These are phyloP conservation scores for Mimas tiliae DNA, from an alignment of 2,888 invertebrate genomes.

Conservation along the genomic window DNA sequence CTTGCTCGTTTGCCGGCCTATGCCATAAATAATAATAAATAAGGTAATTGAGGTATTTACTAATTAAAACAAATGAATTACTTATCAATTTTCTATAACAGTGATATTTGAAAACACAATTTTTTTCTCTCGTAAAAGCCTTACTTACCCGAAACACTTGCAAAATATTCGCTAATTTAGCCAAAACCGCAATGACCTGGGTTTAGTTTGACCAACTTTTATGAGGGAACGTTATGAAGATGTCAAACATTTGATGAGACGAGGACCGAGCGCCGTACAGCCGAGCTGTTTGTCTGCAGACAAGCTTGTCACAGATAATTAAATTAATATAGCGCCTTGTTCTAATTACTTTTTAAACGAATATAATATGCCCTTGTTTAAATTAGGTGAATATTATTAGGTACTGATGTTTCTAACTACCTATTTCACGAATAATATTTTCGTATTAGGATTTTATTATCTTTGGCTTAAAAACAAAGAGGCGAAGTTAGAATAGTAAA, in stretches of 20 bases:
- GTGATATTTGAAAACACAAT: background rate
- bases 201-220: slow-evolving; percentile 29
- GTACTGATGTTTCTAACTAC: background rate
- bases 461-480: too few species aligned
- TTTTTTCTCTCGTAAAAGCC: background rate
- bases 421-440: background rate
- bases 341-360: slow-evolving; percentile 6
- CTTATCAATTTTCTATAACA: too few species aligned
- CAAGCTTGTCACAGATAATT: slow-evolving; percentile 11
- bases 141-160: background rate
- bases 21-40: too few species aligned
- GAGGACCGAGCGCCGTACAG: slow-evolving; percentile 4
- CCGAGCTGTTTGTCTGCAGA: slow-evolving; percentile 15
- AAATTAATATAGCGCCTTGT: slow-evolving; percentile 18
- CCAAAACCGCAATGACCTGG: slow-evolving; percentile 4
- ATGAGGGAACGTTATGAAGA: slow-evolving; percentile 35
- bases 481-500: too few species aligned
- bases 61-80: too few species aligned
- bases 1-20: too few species aligned
- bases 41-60: too few species aligned
- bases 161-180: slow-evolving; percentile 22
- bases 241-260: slow-evolving; percentile 34
- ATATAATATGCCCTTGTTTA: background rate
- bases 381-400: background rate
- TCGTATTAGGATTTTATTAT: too few species aligned